A percentile compares a stretch with the other conserved stretches of the same genome.
These are phyloP conservation scores for Cepaea nemoralis DNA, from an alignment of 1,140 invertebrate genomes.

Conservation along the genomic window DNA sequence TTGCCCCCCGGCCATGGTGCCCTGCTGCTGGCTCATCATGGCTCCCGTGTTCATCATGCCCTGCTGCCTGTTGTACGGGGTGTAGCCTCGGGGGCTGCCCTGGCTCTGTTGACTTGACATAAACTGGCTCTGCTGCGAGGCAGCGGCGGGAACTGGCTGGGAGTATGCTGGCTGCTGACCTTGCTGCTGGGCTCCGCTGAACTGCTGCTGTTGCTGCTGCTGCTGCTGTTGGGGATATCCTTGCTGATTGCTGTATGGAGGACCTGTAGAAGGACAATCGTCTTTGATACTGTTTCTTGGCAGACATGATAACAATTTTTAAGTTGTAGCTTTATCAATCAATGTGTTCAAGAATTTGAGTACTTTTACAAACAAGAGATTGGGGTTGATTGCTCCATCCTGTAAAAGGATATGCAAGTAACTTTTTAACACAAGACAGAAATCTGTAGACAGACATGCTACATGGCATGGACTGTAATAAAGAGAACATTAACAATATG, in stretches of 20 bases:
- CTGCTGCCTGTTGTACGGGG: conserved; percentile 24
- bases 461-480: too few species aligned
- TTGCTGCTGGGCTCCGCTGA: conserved; percentile 6
- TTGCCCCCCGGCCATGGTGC: conserved; percentile 9
- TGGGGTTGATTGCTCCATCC: too few species aligned
- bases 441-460: too few species aligned
- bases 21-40: conserved; percentile 17
- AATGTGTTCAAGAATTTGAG: too few species aligned
- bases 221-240: conserved; percentile 22
- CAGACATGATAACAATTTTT: too few species aligned
- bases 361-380: too few species aligned
- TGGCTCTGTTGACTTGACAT: conserved; percentile 8
- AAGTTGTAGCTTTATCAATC: too few species aligned
- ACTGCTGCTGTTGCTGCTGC: conserved; percentile 24
- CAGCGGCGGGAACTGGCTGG: conserved; percentile 3
- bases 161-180: conserved; percentile 11
- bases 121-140: conserved; percentile 24
- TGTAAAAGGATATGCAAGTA: too few species aligned
- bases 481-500: too few species aligned
- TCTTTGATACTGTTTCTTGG: too few species aligned
- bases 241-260: conserved; percentile 25
- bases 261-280: not conserved
- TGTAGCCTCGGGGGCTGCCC: conserved; percentile 21
- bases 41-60: conserved; percentile 15
- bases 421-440: too few species aligned